phyloP scores from a whole-genome alignment of 2,797 vertebrate species.

The Champsocephalus gunnari region DNA sequence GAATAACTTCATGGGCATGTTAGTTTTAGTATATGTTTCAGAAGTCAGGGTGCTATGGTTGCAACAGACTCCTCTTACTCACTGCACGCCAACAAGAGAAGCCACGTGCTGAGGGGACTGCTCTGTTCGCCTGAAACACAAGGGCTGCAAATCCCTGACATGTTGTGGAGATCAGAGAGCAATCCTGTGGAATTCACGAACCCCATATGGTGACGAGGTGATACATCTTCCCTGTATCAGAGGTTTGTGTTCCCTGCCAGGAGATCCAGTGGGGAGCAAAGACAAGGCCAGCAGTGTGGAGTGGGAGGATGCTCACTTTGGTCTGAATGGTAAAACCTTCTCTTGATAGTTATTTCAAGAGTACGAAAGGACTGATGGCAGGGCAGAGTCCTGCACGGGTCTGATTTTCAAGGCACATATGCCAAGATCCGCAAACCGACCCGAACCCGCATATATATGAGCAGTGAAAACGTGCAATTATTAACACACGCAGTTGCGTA shows the following conservation, averaged over 20 bases:
- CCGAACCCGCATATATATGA: no score
- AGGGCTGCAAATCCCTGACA: slow-evolving; percentile 72
- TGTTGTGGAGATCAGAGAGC: slow-evolving; percentile 79
- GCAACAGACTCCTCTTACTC: slow-evolving; percentile 46
- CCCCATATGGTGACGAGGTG: slow-evolving; percentile 80
- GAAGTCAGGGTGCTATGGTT: slow-evolving; percentile 18
- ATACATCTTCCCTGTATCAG: slow-evolving; percentile 61
- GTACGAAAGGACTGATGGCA: neutral
- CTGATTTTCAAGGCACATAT: no score
- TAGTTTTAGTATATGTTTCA: slow-evolving; percentile 11
- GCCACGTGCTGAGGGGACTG: slow-evolving; percentile 52
- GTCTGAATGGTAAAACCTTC: slow-evolving; percentile 35
- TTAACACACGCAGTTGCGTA: no score
- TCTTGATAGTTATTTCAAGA: slow-evolving; percentile 17
- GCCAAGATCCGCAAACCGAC: no score
- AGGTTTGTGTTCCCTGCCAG: slow-evolving; percentile 56
- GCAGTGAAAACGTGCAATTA: no score
- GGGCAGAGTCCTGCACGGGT: no score
- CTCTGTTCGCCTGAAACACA: slow-evolving; percentile 59
- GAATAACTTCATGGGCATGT: neutral
- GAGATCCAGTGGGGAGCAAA: slow-evolving; percentile 41
- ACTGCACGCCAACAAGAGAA: slow-evolving; percentile 42
- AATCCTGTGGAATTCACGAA: slow-evolving; percentile 66
- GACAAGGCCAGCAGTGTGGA: slow-evolving; percentile 15
- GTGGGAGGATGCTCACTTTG: slow-evolving; percentile 38